phyloP scores from a whole-genome alignment of 2,113 vertebrate species.

The Dendropsophus ebraccatus region DNA sequence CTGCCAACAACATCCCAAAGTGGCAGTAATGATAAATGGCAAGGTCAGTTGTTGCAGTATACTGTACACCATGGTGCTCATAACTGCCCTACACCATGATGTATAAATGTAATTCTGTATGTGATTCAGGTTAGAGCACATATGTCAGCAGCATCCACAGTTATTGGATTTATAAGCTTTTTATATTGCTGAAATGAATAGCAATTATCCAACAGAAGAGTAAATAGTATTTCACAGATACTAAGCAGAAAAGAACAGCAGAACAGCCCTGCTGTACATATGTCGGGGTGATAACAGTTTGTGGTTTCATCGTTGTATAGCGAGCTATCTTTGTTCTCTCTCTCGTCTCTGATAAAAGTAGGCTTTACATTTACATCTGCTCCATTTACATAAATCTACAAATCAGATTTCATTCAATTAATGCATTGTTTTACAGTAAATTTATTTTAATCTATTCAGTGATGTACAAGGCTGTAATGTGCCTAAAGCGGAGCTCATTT shows the following conservation, averaged over 20 bases:
- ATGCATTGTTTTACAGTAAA: constrained; percentile 18
- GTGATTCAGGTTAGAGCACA: neutral
- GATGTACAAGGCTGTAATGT: constrained; percentile 30
- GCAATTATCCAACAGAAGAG: neutral
- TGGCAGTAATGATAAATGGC: no score
- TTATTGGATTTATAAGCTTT: neutral
- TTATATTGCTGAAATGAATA: neutral
- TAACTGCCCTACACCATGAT: neutral
- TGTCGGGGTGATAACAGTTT: neutral
- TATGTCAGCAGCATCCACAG: neutral
- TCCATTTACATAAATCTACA: constrained; percentile 31
- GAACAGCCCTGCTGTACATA: neutral
- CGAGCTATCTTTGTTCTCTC: neutral
- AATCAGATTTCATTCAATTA: constrained; percentile 31
- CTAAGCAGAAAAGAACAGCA: neutral
- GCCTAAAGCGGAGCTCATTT: constrained; percentile 15
- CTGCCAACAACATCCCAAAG: no score
- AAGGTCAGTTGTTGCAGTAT: no score
- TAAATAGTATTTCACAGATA: neutral
- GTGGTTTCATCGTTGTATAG: neutral
- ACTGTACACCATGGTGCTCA: neutral
- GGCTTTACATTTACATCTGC: neutral
- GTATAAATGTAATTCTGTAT: neutral
- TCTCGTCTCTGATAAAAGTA: neutral
- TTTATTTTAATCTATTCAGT: constrained; percentile 27